These are phyloP conservation scores for Bunonema sp. DNA, from an alignment of 2,888 invertebrate species.

Conservation along the genomic window DNA sequence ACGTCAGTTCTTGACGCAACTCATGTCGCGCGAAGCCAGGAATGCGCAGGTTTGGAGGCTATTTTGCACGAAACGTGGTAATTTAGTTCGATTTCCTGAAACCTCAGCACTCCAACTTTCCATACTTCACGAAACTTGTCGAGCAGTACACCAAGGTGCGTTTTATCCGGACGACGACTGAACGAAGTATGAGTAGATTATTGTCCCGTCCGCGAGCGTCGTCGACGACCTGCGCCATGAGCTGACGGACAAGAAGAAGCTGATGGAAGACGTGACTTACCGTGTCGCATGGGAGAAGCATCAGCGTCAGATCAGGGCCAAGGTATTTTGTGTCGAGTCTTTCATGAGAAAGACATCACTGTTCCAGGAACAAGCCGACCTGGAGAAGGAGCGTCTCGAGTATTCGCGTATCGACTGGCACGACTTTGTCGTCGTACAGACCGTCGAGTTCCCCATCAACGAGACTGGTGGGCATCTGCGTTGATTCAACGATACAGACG, in stretches of 20 bases:
- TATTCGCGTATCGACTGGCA: conserved; percentile 99
- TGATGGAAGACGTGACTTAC: conserved; percentile 50
- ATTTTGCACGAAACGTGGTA: too few species aligned
- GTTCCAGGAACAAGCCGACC: neutral
- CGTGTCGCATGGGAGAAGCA: conserved; percentile 90
- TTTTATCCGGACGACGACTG: too few species aligned
- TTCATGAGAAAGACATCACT: neutral
- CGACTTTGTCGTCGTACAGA: conserved; percentile 97
- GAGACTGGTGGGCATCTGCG: conserved; percentile 58
- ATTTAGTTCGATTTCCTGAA: conserved; percentile 96
- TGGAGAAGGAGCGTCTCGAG: conserved; percentile 64
- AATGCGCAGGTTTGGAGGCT: conserved; percentile 2
- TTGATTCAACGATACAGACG: neutral
- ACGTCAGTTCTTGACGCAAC: conserved; percentile 82
- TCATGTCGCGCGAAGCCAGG: conserved; percentile 78
- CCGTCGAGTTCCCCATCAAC: conserved; percentile 90
- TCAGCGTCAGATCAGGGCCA: conserved; percentile 70
- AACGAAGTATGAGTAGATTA: too few species aligned
- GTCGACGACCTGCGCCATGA: conserved; percentile 22
- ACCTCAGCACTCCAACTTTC: conserved; percentile 92
- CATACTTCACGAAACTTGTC: conserved; percentile 87
- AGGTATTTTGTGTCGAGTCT: neutral
- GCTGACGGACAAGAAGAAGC: conserved; percentile 20
- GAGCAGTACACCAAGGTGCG: conserved; percentile 88
- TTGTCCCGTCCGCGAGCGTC: conserved; percentile 70